These are phyloP conservation scores for Numida meleagris DNA, from an alignment of 2,113 vertebrate genomes.

Conservation along the genomic window DNA sequence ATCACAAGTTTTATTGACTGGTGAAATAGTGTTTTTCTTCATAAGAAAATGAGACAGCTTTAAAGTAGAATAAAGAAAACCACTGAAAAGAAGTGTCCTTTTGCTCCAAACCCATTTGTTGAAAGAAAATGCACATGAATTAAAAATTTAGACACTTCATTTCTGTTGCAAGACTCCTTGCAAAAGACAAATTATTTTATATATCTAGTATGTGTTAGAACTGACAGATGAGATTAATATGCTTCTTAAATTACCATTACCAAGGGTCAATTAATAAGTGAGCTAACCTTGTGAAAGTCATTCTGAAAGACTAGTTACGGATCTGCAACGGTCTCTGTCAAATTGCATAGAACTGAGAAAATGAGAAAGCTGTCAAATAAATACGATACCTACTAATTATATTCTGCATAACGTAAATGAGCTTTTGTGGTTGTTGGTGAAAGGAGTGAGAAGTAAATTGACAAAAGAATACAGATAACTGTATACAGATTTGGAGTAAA, in stretches of 20 bases:
- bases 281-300: constrained; percentile 84
- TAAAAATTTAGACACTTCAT: constrained; percentile 74
- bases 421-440: constrained; percentile 65
- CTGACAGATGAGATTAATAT: constrained; percentile 84
- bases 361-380: constrained; percentile 82
- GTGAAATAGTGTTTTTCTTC: constrained; percentile 41
- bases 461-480: not conserved
- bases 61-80: not conserved
- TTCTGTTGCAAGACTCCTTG: constrained; percentile 75
- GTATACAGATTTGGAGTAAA: not conserved
- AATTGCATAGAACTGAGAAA: constrained; percentile 78
- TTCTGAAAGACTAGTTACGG: constrained; percentile 79
- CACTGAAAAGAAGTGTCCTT: not conserved
- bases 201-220: constrained; percentile 77
- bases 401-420: constrained; percentile 78
- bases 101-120: constrained; percentile 28
- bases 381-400: constrained; percentile 78
- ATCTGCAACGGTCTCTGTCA: constrained; percentile 80
- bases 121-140: constrained; percentile 75
- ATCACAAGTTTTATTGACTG: constrained; percentile 26
- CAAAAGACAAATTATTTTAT: constrained; percentile 79
- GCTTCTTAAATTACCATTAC: constrained; percentile 83
- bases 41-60: not conserved
- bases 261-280: constrained; percentile 84
- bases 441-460: constrained; percentile 20